Base-by-base conservation (phyloP, 2,888 invertebrate genomes). In the Aromia moschata region DNA sequence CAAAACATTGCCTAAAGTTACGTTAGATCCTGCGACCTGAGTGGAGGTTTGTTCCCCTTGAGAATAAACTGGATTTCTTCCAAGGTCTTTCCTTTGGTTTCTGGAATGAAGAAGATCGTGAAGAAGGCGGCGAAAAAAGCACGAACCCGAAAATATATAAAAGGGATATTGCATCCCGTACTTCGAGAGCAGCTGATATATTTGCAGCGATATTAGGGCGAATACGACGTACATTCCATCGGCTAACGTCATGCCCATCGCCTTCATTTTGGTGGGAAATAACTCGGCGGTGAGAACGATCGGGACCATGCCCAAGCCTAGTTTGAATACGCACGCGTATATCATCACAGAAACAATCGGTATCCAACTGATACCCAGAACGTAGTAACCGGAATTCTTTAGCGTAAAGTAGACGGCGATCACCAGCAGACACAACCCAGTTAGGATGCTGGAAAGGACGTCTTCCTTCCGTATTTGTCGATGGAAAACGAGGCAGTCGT, bases 181-280 rank as follows among this genome's bases (percentile, higher is more conserved):
- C 0, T 15, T 11, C 2, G 71, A 59, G 14, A 77, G 67, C 14
- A 65, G 59, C 51, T 78, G 74, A 58, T 76, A 80, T 15, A 79
- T 41, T 53, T 77, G 72, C 4, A 79, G 70, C 1, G 78, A 77
- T 5, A 78, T 65, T 31, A 77, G 64, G 0, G 75, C 75, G 47
- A 76, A 77, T 7, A 75, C 56, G 1, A 79, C 74, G 52, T 79
- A 80, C 65, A 76, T 72, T 4, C 73, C 73, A 58, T 80, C 80
- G 1, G 79, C 72, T 44, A 77, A 57, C 0, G 80, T 77, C 79
- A 79, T 79, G 5, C 79, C 79, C 70, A 77, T 75, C 1, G 79
- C 80, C 68, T 80, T 80, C 2, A 79, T 75, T 60, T 74, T 77
- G 2, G 79, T 75, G 0, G 80, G 79, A 57, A 80, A 80, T n/a